phyloP scores from a whole-genome alignment of 2,888 invertebrate species.

The Dynastes grantii region DNA sequence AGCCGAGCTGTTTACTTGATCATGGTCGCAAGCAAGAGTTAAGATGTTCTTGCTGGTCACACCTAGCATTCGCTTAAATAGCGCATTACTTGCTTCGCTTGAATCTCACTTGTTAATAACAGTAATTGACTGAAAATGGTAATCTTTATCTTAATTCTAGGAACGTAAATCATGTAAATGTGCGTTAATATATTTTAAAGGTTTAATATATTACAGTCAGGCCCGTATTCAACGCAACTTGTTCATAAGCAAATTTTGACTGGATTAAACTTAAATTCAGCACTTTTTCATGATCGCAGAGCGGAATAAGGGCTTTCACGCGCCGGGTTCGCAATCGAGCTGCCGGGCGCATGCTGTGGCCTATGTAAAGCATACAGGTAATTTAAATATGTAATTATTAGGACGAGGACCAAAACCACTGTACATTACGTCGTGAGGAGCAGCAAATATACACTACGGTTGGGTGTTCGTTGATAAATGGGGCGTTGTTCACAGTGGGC shows the following conservation, averaged over 20 bases:
- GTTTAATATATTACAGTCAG: background rate
- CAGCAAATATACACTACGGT: no score
- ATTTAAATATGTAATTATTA: no score
- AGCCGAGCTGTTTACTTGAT: conserved; percentile 6
- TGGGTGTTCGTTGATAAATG: no score
- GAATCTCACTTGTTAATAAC: background rate
- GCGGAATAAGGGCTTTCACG: no score
- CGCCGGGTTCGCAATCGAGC: no score
- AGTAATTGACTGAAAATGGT: conserved; percentile 22
- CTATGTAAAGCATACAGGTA: no score
- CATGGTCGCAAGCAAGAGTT: conserved; percentile 2
- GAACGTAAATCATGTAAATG: conserved; percentile 17
- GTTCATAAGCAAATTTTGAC: background rate
- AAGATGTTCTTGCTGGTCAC: conserved; percentile 25
- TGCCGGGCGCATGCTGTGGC: no score
- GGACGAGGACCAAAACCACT: no score
- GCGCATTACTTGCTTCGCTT: background rate
- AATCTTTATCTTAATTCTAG: background rate
- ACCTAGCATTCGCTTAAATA: conserved; percentile 25
- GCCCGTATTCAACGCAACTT: background rate
- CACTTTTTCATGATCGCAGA: no score
- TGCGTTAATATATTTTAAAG: background rate
- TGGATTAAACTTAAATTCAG: no score
- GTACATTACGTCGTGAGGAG: no score
- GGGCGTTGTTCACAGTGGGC: no score